Conservation (phyloP, 2,888 invertebrate species). For the Rhimphoctona megacephalus region DNA sequence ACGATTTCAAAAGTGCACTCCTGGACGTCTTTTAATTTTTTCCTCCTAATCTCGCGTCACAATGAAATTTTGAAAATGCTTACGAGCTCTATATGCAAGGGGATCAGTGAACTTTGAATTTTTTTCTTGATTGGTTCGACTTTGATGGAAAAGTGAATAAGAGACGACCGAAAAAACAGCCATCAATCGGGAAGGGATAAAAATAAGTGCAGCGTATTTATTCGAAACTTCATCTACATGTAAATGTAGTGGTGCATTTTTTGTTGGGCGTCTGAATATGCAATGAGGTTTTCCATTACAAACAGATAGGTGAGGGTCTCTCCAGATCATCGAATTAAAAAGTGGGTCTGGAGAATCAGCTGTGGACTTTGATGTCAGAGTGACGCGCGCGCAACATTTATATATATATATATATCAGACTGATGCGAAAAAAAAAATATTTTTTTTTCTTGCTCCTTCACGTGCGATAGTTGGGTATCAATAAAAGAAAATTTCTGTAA, state of each 20-base stretch:
- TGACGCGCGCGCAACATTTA: constrained; percentile 74
- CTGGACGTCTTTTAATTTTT: neutral
- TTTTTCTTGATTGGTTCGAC: neutral
- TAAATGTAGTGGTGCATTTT: constrained; percentile 5
- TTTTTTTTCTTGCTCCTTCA: too few relatives aligned
- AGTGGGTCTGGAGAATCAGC: constrained; percentile 84
- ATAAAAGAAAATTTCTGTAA: too few relatives aligned
- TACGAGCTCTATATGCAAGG: neutral
- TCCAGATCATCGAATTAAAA: constrained; percentile 76
- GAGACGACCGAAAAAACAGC: neutral
- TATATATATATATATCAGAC: too few relatives aligned
- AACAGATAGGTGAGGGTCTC: constrained; percentile 37
- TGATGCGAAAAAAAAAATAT: too few relatives aligned
- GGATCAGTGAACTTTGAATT: neutral
- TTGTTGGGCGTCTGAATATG: neutral
- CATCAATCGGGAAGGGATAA: neutral
- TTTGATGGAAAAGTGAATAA: neutral
- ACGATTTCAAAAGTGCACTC: neutral
- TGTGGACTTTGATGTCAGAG: constrained; percentile 66
- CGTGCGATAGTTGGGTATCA: too few relatives aligned
- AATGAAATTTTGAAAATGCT: neutral
- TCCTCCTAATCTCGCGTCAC: neutral
- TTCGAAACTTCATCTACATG: neutral
- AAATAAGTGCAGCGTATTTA: neutral
- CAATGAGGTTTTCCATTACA: neutral